A percentile compares a stretch with the other conserved stretches of the same genome.
These are phyloP conservation scores for Daubentonia madagascariensis DNA, from an alignment of 2,113 vertebrate genomes.

Conservation along the genomic window DNA sequence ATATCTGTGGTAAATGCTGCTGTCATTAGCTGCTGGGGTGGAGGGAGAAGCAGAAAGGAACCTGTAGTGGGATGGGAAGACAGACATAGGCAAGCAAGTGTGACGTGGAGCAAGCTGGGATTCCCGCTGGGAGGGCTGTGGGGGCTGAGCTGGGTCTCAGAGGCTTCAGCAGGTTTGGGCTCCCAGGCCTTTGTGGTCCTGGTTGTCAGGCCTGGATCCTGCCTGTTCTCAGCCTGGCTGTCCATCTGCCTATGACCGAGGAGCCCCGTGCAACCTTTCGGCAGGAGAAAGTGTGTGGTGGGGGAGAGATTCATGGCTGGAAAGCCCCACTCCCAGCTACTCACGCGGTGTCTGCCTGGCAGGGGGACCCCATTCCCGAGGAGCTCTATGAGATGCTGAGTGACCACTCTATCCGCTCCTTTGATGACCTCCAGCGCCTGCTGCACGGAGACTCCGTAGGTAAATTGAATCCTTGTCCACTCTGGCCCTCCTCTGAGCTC, in stretches of 20 bases:
- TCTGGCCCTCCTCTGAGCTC: not conserved
- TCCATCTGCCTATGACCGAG: not conserved
- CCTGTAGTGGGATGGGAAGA: not conserved
- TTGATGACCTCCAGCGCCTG: constrained; percentile 92
- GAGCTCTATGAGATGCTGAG: constrained; percentile 93
- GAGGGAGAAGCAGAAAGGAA: not conserved
- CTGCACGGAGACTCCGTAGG: constrained; percentile 91
- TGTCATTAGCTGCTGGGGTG: not conserved
- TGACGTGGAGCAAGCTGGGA: not conserved
- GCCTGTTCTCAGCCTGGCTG: not conserved
- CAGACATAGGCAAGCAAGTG: rapidly evolving
- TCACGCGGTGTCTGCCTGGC: constrained; percentile 59
- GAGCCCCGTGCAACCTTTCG: not conserved
- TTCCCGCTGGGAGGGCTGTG: no score
- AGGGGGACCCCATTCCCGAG: constrained; percentile 92
- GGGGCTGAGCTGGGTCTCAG: not conserved
- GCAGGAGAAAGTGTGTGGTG: not conserved
- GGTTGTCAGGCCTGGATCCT: not conserved
- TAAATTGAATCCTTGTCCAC: constrained; percentile 85
- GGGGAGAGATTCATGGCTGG: not conserved
- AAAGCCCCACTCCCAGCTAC: not conserved
- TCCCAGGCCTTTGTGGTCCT: not conserved
- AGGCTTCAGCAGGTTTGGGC: not conserved
- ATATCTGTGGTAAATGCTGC: not conserved
- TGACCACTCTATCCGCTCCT: constrained; percentile 89